Evolutionary conservation across 37 sponge, comb jelly and placozoan species (phyloP), one percentile per base, ranked within the genome.

Genomic region (Ianthella basta): DNA sequence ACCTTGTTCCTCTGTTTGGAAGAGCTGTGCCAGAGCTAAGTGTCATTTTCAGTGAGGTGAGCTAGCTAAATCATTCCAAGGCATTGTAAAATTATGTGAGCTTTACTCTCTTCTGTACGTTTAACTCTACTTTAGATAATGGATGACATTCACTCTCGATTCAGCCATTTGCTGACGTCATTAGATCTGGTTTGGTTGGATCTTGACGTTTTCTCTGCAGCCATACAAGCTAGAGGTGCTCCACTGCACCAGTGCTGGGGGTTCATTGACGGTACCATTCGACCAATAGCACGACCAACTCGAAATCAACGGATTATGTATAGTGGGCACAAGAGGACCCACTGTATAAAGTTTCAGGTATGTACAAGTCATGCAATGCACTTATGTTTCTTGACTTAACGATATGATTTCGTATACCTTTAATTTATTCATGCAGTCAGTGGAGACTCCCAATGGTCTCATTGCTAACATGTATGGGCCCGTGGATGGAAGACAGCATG

Each of bases 261-360:
- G 27, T 67, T 67, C 20, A 25, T 67, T 13, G 69, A 67, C 20
- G 69, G 69, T 25, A 67, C 69, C 20, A 24, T 23, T 24, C 20
- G 69, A 27, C 69, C 69, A 14, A 67, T 67, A 14, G 14, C 29
- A n/a, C 69, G 69, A 25, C 69, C 69, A 24, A 67, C 27, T 15
- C 13, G 14, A 24, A 67, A 67, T 25, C 69, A 67, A 24, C 69
- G 69, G 13, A 67, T 67, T 67, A 67, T 67, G 69, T 67, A 27
- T 23, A 67, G 59, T 56, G 59, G 59, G 16, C 59, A 56, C 59
- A 56, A 56, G 18, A 15, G 59, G 59, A 18, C 18, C 20, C 69
- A 67, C 20, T 67, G 69, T 23, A 67, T 67, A 15, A 67, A 67
- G 69, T 67, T 67, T 23, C 69, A 67, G 69, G 69, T 67, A 67